phyloP scores from a whole-genome alignment of 2,888 invertebrate species.

The Nymphalis urticae region DNA sequence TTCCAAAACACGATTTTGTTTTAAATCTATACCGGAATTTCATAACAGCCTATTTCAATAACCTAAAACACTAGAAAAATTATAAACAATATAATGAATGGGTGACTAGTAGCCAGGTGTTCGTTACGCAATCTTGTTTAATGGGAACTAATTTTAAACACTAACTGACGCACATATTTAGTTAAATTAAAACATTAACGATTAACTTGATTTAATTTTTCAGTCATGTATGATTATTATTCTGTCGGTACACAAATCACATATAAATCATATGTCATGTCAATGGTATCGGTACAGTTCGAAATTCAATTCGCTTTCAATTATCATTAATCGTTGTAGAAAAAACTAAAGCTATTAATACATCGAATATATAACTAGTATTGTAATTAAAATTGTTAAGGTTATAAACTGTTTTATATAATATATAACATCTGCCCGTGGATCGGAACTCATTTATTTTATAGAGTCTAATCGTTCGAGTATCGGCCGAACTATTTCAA shows the following conservation, averaged over 20 bases:
- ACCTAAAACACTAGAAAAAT: slow-evolving; percentile 41
- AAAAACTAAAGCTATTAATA: too few species aligned
- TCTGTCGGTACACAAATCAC: too few species aligned
- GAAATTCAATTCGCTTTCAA: too few species aligned
- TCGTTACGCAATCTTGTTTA: slow-evolving; percentile 28
- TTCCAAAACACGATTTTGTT: slow-evolving; percentile 31
- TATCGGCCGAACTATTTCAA: slow-evolving; percentile 60
- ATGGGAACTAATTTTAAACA: neutral
- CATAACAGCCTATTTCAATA: slow-evolving; percentile 29
- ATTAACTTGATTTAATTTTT: too few species aligned
- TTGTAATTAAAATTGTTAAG: neutral
- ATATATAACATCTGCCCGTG: slow-evolving; percentile 4
- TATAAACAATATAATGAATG: slow-evolving; percentile 40
- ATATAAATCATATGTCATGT: too few species aligned
- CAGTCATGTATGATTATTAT: too few species aligned
- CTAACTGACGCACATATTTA: too few species aligned
- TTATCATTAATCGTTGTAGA: too few species aligned
- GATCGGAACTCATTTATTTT: slow-evolving; percentile 8
- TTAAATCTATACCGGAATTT: slow-evolving; percentile 27
- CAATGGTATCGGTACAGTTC: too few species aligned
- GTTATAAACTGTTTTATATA: slow-evolving; percentile 6
- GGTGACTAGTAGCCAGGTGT: slow-evolving; percentile 46
- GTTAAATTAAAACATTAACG: too few species aligned
- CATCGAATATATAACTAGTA: neutral
- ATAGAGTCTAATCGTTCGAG: slow-evolving; percentile 25